Evolutionary conservation across 2,797 vertebrate genomes (phyloP), one percentile per base, ranked within the genome.

Genomic region (Neostethus bicornis): DNA sequence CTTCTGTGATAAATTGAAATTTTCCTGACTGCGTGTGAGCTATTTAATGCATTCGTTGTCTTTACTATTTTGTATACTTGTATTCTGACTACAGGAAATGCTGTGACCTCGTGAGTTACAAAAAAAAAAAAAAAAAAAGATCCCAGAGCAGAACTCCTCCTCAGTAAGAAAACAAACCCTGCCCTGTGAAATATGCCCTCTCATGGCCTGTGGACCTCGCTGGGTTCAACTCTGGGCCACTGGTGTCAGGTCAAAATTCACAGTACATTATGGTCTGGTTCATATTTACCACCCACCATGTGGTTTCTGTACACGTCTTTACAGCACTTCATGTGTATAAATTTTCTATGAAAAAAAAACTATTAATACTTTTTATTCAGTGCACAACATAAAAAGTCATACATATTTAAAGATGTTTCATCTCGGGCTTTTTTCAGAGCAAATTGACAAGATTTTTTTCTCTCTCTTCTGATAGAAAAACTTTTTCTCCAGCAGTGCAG

Each of bases 1-100:
- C 66, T 73, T 75, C 77, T 86, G 81, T 66, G 66, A 75, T 69
- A 80, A 84, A 85, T 87, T 86, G 79, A 11, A 61, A 57, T 75
- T 66, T 73, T 70, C 75, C 37, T 61, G 51, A 64, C 69, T 65
- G 21, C 49, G 20, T 46, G 39, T 25, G 58, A 50, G 41, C 51
- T 59, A 44, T 65, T 83, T 77, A 74, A 47, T 66, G 71, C 68
- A 77, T 73, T 73, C 70, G 54, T 47, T 90, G 89, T 21, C 89
- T 90, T 86, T 85, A 85, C 73, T 80, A 67, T 84, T 81, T 83
- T 72, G 70, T 85, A 76, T 73, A 80, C 75, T 83, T 47, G 61
- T 74, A 83, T 79, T 61, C 48, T 79, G 86, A 73, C 75, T 73
- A 85, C 84, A 85, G 80, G 80, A 89, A 85, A 84, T 84, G 66